Evolutionary conservation across 2,888 invertebrate species (phyloP).

Genomic region (Synergus laeviventris): DNA sequence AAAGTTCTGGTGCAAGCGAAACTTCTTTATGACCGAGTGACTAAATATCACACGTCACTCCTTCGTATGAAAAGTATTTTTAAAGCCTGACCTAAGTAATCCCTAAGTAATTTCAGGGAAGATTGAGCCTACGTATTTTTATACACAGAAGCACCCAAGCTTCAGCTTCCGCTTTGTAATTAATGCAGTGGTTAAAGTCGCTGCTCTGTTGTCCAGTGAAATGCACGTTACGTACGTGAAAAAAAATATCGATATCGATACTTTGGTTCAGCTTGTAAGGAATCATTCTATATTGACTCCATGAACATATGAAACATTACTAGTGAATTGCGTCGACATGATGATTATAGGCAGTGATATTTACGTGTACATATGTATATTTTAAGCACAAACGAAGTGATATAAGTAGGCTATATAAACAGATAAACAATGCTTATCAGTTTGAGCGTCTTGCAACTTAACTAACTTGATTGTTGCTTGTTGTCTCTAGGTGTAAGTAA

Average conservation of each 20-base stretch:
- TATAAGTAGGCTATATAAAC: conserved; percentile 64
- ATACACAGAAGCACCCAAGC: conserved; percentile 60
- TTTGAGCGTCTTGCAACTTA: not conserved
- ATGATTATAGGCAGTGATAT: conserved; percentile 60
- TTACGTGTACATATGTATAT: conserved; percentile 71
- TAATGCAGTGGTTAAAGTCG: conserved; percentile 48
- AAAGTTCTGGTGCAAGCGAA: conserved; percentile 70
- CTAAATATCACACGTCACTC: conserved; percentile 8
- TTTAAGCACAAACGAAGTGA: conserved; percentile 64
- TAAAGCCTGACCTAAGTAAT: conserved; percentile 55
- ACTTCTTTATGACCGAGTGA: conserved; percentile 70
- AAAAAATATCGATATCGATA: not conserved
- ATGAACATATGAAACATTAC: conserved; percentile 50
- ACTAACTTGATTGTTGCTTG: not conserved
- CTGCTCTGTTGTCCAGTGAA: not conserved
- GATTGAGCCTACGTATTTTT: conserved; percentile 68
- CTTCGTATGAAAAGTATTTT: conserved; percentile 55
- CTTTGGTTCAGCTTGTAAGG: not conserved
- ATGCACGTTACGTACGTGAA: not conserved
- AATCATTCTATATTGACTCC: not conserved
- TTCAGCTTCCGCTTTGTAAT: conserved; percentile 64
- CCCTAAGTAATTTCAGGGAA: conserved; percentile 50
- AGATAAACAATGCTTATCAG: conserved; percentile 64
- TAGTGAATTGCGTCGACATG: conserved; percentile 43
- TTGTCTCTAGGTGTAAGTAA: not conserved